These are phyloP conservation scores for Ceraclea dissimilis DNA, from an alignment of 2,888 invertebrate species.

Conservation along the genomic window DNA sequence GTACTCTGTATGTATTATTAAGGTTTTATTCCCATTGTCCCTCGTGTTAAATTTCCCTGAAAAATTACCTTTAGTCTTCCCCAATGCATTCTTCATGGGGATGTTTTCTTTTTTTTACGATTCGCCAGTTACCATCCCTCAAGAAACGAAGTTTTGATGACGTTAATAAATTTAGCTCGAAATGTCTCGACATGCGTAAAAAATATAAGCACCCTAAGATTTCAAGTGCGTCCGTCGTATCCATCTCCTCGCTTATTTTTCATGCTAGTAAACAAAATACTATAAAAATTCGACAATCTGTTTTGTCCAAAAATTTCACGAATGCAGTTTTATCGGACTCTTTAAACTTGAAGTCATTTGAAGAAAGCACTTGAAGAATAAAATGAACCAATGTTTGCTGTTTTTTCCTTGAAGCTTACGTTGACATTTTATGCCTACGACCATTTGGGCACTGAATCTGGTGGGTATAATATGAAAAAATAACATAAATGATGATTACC, in stretches of 20 bases:
- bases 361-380: too few species aligned
- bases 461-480: too few species aligned
- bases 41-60: slow-evolving; percentile 20
- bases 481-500: too few species aligned
- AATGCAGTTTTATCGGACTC: too few species aligned
- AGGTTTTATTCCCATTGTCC: neutral
- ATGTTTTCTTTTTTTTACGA: slow-evolving; percentile 19
- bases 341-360: too few species aligned
- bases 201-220: neutral
- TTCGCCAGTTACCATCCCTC: slow-evolving; percentile 11
- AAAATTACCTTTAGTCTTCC: slow-evolving; percentile 19
- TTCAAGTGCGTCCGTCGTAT: neutral
- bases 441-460: too few species aligned
- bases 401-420: too few species aligned
- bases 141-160: slow-evolving; percentile 16
- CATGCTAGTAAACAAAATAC: too few species aligned
- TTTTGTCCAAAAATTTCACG: too few species aligned
- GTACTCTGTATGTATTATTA: neutral
- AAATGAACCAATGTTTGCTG: too few species aligned
- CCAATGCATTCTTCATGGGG: slow-evolving; percentile 22
- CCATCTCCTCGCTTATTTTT: neutral
- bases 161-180: slow-evolving; percentile 6
- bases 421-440: too few species aligned
- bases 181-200: slow-evolving; percentile 2
- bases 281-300: too few species aligned